A percentile compares a stretch with the other conserved stretches of the same genome.
These are phyloP conservation scores for Solea senegalensis DNA, from an alignment of 2,113 vertebrate genomes.

Conservation along the genomic window DNA sequence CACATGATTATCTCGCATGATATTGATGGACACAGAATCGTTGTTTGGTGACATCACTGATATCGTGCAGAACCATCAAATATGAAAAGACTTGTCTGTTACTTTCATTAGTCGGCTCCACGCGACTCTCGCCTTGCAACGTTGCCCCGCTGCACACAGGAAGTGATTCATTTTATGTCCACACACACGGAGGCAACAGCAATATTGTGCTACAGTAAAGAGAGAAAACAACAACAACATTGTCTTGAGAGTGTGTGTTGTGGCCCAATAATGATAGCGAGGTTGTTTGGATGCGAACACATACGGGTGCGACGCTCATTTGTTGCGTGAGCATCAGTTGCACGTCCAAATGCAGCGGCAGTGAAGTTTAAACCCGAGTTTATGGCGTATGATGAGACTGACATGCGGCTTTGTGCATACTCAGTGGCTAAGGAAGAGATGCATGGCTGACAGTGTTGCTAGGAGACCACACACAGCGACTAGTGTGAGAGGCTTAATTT, in stretches of 20 bases:
- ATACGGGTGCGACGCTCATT: conserved; percentile 30
- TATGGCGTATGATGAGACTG: conserved; percentile 51
- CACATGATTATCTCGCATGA: too few species aligned
- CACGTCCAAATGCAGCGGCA: conserved; percentile 10
- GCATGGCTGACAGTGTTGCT: conserved; percentile 83
- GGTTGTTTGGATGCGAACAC: conserved; percentile 1
- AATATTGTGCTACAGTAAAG: too few species aligned
- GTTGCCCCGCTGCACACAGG: too few species aligned
- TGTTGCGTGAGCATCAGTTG: conserved; percentile 18
- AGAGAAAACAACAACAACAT: too few species aligned
- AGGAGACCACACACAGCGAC: conserved; percentile 85
- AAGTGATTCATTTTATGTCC: too few species aligned
- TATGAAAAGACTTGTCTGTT: too few species aligned
- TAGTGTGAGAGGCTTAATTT: conserved; percentile 79
- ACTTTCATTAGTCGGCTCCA: too few species aligned
- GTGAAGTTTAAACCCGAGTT: conserved; percentile 46
- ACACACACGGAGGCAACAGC: too few species aligned
- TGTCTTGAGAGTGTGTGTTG: background rate
- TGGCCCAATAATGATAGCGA: conserved; percentile 3
- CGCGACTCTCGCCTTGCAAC: too few species aligned
- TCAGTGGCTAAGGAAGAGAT: conserved; percentile 72
- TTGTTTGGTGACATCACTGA: too few species aligned
- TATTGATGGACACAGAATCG: too few species aligned
- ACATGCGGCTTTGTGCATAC: conserved; percentile 75
- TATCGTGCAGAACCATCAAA: too few species aligned